Conservation (phyloP, 2,113 vertebrate genomes). For the Cardinalis cardinalis region DNA sequence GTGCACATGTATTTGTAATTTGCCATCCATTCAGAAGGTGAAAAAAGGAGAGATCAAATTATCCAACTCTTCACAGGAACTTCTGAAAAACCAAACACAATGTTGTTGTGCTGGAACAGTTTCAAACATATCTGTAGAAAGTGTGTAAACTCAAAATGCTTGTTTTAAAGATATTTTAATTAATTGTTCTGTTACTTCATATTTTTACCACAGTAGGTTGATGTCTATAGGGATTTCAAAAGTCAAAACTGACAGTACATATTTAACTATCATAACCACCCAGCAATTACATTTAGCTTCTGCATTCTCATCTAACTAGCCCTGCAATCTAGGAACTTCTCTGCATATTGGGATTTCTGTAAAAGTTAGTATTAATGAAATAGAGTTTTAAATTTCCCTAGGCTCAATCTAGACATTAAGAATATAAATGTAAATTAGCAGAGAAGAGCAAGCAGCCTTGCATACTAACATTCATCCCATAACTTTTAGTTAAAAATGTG, state of each 20-base stretch:
- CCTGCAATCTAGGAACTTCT: slow-evolving; percentile 60
- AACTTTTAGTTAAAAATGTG: slow-evolving; percentile 60
- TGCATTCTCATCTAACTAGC: slow-evolving; percentile 61
- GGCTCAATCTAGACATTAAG: slow-evolving; percentile 73
- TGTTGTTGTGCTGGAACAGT: not conserved
- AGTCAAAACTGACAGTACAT: slow-evolving; percentile 66
- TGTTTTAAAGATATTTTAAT: slow-evolving; percentile 9
- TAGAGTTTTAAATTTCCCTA: slow-evolving; percentile 76
- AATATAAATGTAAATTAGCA: slow-evolving; percentile 82
- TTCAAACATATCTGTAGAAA: not conserved
- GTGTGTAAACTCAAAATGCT: not conserved
- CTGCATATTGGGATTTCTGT: slow-evolving; percentile 66
- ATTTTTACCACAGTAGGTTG: slow-evolving; percentile 26
- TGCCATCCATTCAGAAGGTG: not conserved
- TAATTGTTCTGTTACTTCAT: slow-evolving; percentile 13
- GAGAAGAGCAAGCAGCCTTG: slow-evolving; percentile 62
- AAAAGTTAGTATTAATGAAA: slow-evolving; percentile 77
- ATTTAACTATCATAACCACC: slow-evolving; percentile 69
- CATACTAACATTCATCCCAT: slow-evolving; percentile 66
- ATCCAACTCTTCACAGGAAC: not conserved
- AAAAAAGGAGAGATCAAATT: not conserved
- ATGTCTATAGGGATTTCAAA: slow-evolving; percentile 32
- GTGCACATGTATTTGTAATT: not conserved
- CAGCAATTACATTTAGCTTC: slow-evolving; percentile 62
- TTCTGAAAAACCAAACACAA: not conserved